Percentiles rank a stretch among this genome's conserved stretches.
These are phyloP conservation scores for Astyanax mexicanus DNA, from an alignment of 2,797 vertebrate genomes.

Conservation along the genomic window DNA sequence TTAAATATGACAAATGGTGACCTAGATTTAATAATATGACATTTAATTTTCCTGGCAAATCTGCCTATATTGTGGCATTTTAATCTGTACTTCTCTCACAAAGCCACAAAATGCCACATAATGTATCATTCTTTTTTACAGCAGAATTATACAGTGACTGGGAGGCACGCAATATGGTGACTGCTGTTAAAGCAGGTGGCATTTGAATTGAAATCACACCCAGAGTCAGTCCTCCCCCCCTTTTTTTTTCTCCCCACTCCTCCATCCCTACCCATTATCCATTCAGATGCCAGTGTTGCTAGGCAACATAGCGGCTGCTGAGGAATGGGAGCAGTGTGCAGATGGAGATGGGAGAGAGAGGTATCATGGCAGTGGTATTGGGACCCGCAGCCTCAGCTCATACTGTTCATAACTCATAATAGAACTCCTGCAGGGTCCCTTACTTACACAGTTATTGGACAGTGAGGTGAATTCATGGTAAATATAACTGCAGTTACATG, in stretches of 20 bases:
- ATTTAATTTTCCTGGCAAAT: no score
- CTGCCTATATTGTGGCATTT: no score
- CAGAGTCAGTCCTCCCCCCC: slow-evolving; percentile 27
- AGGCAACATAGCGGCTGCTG: slow-evolving; percentile 72
- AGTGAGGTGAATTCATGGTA: background rate
- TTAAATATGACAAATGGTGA: no score
- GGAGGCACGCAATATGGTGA: background rate
- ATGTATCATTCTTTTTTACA: no score
- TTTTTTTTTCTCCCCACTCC: slow-evolving; percentile 55
- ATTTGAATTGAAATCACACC: slow-evolving; percentile 40
- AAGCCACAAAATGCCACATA: no score
- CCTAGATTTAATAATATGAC: no score
- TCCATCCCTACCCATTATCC: slow-evolving; percentile 56
- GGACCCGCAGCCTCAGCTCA: slow-evolving; percentile 8
- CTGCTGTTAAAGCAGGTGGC: slow-evolving; percentile 14
- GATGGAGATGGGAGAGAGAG: slow-evolving; percentile 68
- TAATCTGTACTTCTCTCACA: no score
- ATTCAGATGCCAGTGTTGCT: slow-evolving; percentile 81
- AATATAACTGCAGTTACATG: no score
- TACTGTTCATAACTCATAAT: slow-evolving; percentile 23
- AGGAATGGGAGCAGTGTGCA: slow-evolving; percentile 56
- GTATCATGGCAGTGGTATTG: slow-evolving; percentile 51
- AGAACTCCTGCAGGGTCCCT: background rate
- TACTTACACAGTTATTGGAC: slow-evolving; percentile 2
- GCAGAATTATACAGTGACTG: background rate